Evolutionary conservation across 2,113 vertebrate species (phyloP).

Genomic region (Prolemur simus): DNA sequence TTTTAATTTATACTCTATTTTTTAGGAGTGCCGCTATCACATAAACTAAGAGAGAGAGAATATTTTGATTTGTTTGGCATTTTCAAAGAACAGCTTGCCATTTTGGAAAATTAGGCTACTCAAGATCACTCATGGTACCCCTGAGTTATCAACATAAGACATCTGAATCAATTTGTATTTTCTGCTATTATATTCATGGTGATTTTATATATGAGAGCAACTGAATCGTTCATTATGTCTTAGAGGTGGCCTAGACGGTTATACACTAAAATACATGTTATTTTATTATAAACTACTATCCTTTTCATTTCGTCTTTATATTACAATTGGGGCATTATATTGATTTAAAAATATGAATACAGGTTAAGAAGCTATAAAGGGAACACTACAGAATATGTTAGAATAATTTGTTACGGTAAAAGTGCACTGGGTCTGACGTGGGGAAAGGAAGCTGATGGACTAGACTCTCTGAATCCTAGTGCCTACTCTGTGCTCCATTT

Average conservation of each 20-base stretch:
- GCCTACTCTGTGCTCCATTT: not conserved
- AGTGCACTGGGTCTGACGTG: not conserved
- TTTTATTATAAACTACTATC: not conserved
- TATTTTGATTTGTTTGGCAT: slow-evolving; percentile 35
- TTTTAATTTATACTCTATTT: slow-evolving; percentile 12
- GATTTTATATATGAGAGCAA: not conserved
- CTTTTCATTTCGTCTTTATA: slow-evolving; percentile 15
- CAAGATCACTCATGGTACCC: not conserved
- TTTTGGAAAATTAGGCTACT: not conserved
- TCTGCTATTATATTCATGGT: not conserved
- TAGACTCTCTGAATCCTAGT: not conserved
- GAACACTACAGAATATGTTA: not conserved
- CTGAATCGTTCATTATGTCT: not conserved
- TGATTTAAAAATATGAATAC: not conserved
- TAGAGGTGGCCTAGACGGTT: not conserved
- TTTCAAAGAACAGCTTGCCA: not conserved
- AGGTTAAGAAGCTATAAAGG: slow-evolving; percentile 13
- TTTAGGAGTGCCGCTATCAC: not conserved
- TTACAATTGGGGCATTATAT: not conserved
- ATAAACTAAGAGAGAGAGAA: not conserved
- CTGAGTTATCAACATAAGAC: not conserved
- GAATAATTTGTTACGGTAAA: not conserved
- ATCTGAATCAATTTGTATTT: not conserved
- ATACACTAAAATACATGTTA: not conserved
- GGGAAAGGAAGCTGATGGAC: not conserved